phyloP scores from a whole-genome alignment of 2,113 vertebrate genomes.

The Theristicus caerulescens region DNA sequence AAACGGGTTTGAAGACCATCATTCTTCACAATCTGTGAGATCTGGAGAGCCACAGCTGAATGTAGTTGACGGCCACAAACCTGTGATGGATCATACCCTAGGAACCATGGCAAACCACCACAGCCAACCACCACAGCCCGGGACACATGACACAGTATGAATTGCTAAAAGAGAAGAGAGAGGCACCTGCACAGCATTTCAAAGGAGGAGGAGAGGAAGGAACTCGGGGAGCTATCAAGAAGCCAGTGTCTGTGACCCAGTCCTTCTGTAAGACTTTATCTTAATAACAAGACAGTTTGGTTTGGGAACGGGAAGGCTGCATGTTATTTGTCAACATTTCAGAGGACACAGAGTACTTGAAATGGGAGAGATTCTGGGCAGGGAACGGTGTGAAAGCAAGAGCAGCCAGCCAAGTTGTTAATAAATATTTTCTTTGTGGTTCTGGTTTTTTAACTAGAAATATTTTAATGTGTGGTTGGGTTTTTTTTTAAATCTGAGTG shows the following conservation, averaged over 20 bases:
- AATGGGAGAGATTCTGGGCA: background rate
- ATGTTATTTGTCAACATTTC: background rate
- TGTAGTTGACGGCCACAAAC: background rate
- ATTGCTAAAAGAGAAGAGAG: background rate
- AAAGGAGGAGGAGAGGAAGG: background rate
- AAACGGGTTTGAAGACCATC: background rate
- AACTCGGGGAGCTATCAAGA: background rate
- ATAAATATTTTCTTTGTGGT: background rate
- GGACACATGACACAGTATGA: fast-evolving
- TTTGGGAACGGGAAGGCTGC: background rate
- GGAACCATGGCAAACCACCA: background rate
- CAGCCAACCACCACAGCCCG: background rate
- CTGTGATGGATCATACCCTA: background rate
- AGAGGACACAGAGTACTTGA: background rate
- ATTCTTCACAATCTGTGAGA: background rate
- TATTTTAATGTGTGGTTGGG: background rate
- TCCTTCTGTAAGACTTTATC: background rate
- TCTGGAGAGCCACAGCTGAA: background rate
- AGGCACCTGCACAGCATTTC: background rate
- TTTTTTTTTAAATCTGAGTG: background rate
- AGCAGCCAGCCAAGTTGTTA: background rate
- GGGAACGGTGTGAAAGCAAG: background rate
- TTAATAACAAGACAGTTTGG: background rate
- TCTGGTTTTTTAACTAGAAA: background rate
- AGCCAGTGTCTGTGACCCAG: background rate